These are phyloP conservation scores for Lasiommata megera DNA, from an alignment of 2,888 invertebrate species.

Conservation along the genomic window DNA sequence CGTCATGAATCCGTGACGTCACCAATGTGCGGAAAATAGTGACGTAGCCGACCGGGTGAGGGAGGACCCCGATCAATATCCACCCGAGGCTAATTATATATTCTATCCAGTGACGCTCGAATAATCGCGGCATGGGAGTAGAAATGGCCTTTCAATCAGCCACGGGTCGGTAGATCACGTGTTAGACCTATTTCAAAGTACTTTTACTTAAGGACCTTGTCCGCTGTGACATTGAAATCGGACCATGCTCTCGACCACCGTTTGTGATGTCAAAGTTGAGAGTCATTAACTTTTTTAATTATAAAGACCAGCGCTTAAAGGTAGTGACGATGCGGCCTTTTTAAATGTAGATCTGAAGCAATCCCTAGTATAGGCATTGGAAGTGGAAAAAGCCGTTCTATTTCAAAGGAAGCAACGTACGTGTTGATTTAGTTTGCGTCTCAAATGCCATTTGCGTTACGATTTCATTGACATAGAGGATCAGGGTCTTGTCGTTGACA, in stretches of 20 bases:
- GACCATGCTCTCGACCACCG: too few species aligned
- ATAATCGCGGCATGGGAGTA: conserved; percentile 50
- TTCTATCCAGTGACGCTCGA: conserved; percentile 63
- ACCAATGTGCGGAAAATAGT: conserved; percentile 50
- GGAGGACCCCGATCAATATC: conserved; percentile 54
- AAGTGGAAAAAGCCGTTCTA: too few species aligned
- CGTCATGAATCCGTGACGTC: conserved; percentile 61
- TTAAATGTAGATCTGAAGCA: too few species aligned
- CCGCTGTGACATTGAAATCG: neutral
- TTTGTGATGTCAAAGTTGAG: too few species aligned
- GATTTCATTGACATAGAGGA: too few species aligned
- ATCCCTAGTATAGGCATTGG: too few species aligned
- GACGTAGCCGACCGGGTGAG: conserved; percentile 53
- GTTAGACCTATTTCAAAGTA: conserved; percentile 43
- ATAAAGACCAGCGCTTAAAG: too few species aligned
- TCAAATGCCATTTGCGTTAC: too few species aligned
- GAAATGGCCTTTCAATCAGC: conserved; percentile 55
- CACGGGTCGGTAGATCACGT: conserved; percentile 69
- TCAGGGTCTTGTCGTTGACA: too few species aligned
- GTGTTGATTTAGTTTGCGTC: too few species aligned
- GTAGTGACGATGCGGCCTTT: too few species aligned
- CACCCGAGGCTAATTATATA: conserved; percentile 45
- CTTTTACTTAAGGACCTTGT: conserved; percentile 49
- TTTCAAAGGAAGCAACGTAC: too few species aligned
- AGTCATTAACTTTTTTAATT: conserved; percentile 5